Conservation (phyloP, 2,797 vertebrate species). For the Pseudochaenichthys georgianus region DNA sequence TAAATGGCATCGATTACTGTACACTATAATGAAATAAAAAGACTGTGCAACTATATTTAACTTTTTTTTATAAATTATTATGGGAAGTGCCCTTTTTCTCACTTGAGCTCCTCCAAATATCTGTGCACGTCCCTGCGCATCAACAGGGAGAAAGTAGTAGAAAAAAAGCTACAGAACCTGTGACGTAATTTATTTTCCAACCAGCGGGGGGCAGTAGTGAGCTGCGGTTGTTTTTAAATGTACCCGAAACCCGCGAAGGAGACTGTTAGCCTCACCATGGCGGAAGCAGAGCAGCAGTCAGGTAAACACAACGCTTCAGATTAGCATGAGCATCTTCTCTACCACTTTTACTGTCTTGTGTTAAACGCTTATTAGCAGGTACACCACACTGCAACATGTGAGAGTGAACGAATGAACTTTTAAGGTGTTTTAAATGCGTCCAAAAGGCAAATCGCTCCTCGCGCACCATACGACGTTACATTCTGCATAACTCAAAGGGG, state of each 20-base stretch:
- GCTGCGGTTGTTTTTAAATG: background rate
- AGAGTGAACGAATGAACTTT: too few species aligned
- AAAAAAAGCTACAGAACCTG: background rate
- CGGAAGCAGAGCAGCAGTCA: constrained; percentile 81
- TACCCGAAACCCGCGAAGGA: constrained; percentile 41
- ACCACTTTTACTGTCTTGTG: background rate
- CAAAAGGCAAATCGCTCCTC: background rate
- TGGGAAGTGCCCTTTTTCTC: too few species aligned
- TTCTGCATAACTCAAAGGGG: background rate
- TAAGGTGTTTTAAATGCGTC: fast-evolving
- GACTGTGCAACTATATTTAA: too few species aligned
- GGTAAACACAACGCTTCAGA: constrained; percentile 60
- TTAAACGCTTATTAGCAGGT: fast-evolving
- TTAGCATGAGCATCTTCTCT: background rate
- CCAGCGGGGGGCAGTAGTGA: constrained; percentile 38
- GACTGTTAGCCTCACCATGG: constrained; percentile 70
- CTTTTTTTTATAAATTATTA: too few species aligned
- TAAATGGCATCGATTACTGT: too few species aligned
- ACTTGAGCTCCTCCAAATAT: too few species aligned
- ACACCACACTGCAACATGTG: fast-evolving
- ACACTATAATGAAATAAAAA: too few species aligned
- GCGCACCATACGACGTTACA: background rate
- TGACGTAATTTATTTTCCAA: fast-evolving
- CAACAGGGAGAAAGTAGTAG: background rate
- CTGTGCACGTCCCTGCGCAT: background rate